Base-by-base conservation (phyloP, 2,113 vertebrate genomes). In the Myotis lucifugus region DNA sequence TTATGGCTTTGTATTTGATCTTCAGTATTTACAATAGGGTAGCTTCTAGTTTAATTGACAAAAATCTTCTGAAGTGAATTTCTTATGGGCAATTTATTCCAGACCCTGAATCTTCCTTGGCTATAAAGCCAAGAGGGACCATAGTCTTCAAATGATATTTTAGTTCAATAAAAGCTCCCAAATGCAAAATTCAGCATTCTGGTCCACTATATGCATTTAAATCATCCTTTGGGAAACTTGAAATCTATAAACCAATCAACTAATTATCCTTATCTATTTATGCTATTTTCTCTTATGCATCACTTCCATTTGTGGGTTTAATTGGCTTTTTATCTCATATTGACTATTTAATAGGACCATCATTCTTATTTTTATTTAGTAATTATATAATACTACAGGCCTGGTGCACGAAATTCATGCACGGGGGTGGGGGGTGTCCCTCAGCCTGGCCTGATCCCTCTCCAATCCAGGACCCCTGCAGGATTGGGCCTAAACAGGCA, bases 321-420 rank as follows among this genome's bases (percentile, higher is more conserved):
- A 95, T 61, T 96, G 88, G 15, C 42, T 91, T 95, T 77, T 92
- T 92, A 93, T 91, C 25, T 87, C n/a, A 94, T 70, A 93, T 85
- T 91, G 37, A 90, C 77, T 82, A 34, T 69, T 94, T 91, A 85
- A 95, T 89, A 87, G 86, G 42, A 61, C 64, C 6, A 93, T 77
- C 19, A 64, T 90, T 95, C 64, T 91, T 96, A 48, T 91, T 88
- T 90, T 90, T 84, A 87, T 90, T 96, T 95, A 64, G 64, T 82
- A 77, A 92, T 94, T 89, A 61, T 89, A 32, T n/a, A 17, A 34
- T 37, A 88, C 9, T 61, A 61, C 4, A 61, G 25, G 10, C 23
- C 59, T 4, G 1, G 59, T 61, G 59, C 59, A 61, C 3, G 10
- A 61, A 61, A 61, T 61, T 27, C 25, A 61, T 61, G 59, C 59